Conservation (phyloP, 2,113 vertebrate species). For the Hemibagrus wyckioides region DNA sequence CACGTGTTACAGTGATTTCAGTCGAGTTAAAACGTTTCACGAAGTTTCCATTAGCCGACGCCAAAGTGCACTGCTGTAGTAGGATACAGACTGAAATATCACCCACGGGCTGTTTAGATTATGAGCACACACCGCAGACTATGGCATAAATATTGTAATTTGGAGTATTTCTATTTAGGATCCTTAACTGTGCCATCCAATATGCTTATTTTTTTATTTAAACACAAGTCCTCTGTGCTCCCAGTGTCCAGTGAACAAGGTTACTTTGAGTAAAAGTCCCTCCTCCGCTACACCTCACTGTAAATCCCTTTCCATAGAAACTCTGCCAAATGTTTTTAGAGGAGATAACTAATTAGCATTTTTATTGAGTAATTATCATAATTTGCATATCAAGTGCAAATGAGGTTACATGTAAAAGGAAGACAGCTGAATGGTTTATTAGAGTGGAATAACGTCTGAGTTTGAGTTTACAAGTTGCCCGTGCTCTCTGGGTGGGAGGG, state of each 20-base stretch:
- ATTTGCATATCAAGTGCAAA: background rate
- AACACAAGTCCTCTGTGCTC: background rate
- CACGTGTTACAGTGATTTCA: conserved; percentile 13
- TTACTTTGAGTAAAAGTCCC: background rate
- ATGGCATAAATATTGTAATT: conserved; percentile 13
- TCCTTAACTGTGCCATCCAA: background rate
- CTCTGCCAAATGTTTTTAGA: background rate
- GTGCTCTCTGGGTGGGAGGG: too few relatives aligned
- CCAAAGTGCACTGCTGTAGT: background rate
- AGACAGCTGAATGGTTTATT: background rate
- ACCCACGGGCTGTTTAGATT: conserved; percentile 11
- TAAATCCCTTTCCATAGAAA: background rate
- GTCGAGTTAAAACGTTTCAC: conserved; percentile 8
- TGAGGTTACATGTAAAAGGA: background rate
- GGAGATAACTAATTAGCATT: background rate
- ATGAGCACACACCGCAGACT: conserved; percentile 18
- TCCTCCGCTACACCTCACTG: background rate
- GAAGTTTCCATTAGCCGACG: background rate
- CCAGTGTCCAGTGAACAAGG: background rate
- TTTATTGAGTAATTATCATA: background rate
- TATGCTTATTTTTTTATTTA: background rate
- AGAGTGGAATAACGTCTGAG: too few relatives aligned
- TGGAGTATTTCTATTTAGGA: background rate
- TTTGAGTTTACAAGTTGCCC: too few relatives aligned
- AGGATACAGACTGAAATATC: conserved; percentile 5